Evolutionary conservation across 2,888 invertebrate genomes (phyloP), one percentile per base, ranked within the genome.

Genomic region (Plebejus argus): DNA sequence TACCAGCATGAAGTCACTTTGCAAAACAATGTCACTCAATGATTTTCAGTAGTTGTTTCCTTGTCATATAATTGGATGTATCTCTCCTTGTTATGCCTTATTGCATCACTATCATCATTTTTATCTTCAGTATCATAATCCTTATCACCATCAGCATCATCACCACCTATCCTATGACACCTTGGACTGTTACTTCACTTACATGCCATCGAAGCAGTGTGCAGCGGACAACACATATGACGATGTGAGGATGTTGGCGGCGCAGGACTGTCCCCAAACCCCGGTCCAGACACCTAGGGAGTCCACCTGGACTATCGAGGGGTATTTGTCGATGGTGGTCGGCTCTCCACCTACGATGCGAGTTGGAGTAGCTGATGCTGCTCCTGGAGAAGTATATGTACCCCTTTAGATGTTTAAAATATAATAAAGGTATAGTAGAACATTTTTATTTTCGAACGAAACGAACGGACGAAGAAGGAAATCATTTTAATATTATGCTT

Each of bases 251-350:
- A 89, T 85, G 79, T 77, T 87, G 33, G 81, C 87, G 3, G 82
- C 89, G 76, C 87, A 88, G 12, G 79, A 78, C 79, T 88, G 88
- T 1, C 77, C 23, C 88, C 88, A 89, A 10, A 78, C 23, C 0
- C 80, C 81, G 4, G 81, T 78, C 70, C 80, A 80, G 1, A 81
- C 6, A 4, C 79, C 79, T 1, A 78, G 35, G 71, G 35, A 79
- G 4, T 90, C 89, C 18, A 88, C 84, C 77, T 88, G 88, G 0
- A 88, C 87, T 3, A 89, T 79, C 4, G 82, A 82, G 0, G 88
- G 87, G 78, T 88, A 86, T 0, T 77, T 6, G 3, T 86, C 84
- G 20, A 88, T 84, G 23, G 84, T 84, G 1, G 87, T 85, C 0
- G 82, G 81, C 8, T 82, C 49, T 4, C 88, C 88, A 0, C 88